Evolutionary conservation across 2,888 invertebrate genomes (phyloP), one percentile per base, ranked within the genome.

Genomic region (Ommatoiulus sabulosus): DNA sequence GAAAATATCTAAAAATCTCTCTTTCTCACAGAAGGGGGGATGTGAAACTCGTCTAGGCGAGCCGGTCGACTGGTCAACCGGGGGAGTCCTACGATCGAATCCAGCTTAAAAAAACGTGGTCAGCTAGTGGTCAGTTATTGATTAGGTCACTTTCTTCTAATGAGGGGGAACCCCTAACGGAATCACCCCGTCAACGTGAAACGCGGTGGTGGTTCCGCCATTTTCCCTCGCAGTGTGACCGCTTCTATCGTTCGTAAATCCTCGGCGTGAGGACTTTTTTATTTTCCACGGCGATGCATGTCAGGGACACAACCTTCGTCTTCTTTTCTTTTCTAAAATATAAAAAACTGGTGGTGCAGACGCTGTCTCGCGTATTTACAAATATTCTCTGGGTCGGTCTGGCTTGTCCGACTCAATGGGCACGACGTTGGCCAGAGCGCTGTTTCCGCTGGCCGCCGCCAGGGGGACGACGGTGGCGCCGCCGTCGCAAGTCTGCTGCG

Each of bases 341-440:
- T 35, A 80, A 46, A 63, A 80, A 80, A 80, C 80, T 24, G 63
- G 63, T 63, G n/a, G 24, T 35, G 35, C 12, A 43, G 35, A 17
- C 15, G 52, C 86, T 15, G 20, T 44, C 44, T 35, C 35, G 35
- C 44, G 10, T 86, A 86, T 86, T 86, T 86, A 86, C 48, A 86
- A 46, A 86, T 86, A 86, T 15, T 86, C 86, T 24, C 86, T 86
- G 10, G 86, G 86, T n/a, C 86, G 44, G n/a, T 86, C 86, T 20
- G 44, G 86, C 48, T 86, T 86, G 86, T 86, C 86, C 20, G 86
- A 20, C 44, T 85, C 85, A 7, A 46, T 44, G 85, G 85, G 86
- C 44, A 86, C 86, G 12, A 86, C 86, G 44, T 86, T 86, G 44
- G 86, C 86, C 46, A 86, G 44, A 3, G 86, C 48, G 15, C 44